A percentile compares a stretch with the other conserved stretches of the same genome.
Evolutionary conservation across 2,113 vertebrate species (phyloP).

Genomic region (Engraulis encrasicolus): DNA sequence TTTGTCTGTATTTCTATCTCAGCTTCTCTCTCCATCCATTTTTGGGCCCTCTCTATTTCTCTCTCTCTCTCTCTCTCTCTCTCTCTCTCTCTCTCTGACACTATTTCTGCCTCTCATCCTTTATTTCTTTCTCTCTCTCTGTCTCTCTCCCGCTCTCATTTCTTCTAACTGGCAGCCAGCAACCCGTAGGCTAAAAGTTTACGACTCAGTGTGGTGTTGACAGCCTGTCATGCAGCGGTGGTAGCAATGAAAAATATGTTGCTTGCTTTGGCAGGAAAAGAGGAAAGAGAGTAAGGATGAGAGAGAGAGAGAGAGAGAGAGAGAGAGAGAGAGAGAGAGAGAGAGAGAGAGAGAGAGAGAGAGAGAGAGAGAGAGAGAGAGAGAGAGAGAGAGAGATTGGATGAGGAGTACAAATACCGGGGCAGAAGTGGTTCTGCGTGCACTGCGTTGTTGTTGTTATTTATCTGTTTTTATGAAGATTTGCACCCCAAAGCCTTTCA

Average conservation of each 20-base stretch:
- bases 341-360: not conserved
- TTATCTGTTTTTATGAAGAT: slow-evolving; percentile 12
- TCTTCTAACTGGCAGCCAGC: slow-evolving; percentile 24
- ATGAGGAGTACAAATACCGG: not conserved
- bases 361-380: not conserved
- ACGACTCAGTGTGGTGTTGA: not conserved
- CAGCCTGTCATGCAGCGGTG: slow-evolving; percentile 3
- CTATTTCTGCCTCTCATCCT: not conserved
- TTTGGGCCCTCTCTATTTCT: not conserved
- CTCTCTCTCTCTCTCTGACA: slow-evolving; percentile 1
- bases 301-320: not conserved
- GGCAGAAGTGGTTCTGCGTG: not conserved
- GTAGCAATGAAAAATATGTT: slow-evolving; percentile 3
- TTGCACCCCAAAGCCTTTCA: not conserved
- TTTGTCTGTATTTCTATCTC: too few species aligned
- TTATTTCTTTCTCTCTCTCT: not conserved
- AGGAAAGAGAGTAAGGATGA: not conserved
- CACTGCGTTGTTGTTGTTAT: not conserved
- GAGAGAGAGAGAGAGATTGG: not conserved
- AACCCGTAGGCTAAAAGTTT: slow-evolving; percentile 11
- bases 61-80: not conserved
- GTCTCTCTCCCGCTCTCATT: slow-evolving; percentile 2
- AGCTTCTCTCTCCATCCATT: not conserved
- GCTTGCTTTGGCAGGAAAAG: slow-evolving; percentile 6
- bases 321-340: not conserved